phyloP scores from a whole-genome alignment of 2,797 vertebrate genomes.

The Pangasius djambal region DNA sequence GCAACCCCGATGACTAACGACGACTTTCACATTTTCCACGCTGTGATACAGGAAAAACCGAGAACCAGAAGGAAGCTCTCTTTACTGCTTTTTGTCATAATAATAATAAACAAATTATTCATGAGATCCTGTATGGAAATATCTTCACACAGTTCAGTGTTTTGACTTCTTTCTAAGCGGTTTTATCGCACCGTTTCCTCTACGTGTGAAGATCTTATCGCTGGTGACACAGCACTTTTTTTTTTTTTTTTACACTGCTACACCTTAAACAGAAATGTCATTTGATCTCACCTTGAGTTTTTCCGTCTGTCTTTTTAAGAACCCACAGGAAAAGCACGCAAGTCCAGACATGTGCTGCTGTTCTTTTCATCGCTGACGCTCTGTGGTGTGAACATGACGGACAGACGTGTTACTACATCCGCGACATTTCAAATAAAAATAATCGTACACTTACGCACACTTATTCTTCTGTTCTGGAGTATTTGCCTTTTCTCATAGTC shows the following conservation, averaged over 20 bases:
- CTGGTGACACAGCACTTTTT: background rate
- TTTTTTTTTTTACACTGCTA: background rate
- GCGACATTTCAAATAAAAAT: background rate
- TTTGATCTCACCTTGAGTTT: slow-evolving; percentile 71
- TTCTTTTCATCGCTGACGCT: background rate
- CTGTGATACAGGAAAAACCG: no score
- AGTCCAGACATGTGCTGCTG: slow-evolving; percentile 51
- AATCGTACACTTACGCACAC: background rate
- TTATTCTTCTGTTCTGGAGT: background rate
- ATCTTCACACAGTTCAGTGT: background rate
- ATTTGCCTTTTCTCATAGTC: no score
- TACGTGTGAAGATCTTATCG: no score
- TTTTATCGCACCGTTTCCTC: background rate
- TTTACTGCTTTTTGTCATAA: background rate
- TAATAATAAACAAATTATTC: background rate
- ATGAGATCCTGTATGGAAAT: background rate
- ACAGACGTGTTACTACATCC: background rate
- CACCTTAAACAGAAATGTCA: background rate
- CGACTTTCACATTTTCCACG: background rate
- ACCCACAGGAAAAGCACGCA: slow-evolving; percentile 64
- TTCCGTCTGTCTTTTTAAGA: slow-evolving; percentile 58
- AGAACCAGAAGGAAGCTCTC: background rate
- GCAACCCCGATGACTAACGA: no score
- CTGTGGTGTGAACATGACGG: background rate
- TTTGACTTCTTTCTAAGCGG: background rate